Percentiles rank a stretch among this genome's conserved stretches.
Conservation (phyloP, 2,797 vertebrate species). For the Phrynocephalus vlangalii region DNA sequence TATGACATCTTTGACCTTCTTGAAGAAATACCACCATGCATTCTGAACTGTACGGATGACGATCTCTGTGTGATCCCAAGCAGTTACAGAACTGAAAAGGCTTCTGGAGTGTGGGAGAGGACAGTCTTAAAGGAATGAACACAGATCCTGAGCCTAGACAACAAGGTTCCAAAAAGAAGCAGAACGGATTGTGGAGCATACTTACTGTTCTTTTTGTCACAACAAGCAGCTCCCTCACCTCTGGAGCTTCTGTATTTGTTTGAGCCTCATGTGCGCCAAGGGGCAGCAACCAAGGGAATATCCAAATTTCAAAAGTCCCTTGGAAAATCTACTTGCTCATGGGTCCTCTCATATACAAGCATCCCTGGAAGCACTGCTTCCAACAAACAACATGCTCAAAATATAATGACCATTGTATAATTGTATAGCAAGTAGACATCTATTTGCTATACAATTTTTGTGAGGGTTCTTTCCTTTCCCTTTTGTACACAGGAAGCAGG, state of each 20-base stretch:
- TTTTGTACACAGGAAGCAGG: too few species aligned
- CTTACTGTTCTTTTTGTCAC: not conserved
- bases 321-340: not conserved
- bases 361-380: not conserved
- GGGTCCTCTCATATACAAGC: not conserved
- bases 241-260: not conserved
- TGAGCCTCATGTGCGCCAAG: not conserved
- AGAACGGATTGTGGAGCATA: too few species aligned
- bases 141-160: too few species aligned
- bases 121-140: too few species aligned
- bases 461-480: not conserved
- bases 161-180: too few species aligned
- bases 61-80: not conserved
- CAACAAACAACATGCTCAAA: not conserved
- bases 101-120: too few species aligned
- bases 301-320: not conserved
- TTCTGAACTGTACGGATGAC: not conserved
- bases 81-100: too few species aligned
- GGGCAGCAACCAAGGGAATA: not conserved
- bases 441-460: not conserved
- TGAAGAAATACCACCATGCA: not conserved
- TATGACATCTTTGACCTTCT: conserved; percentile 8
- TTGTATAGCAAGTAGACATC: not conserved
- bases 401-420: too few species aligned
- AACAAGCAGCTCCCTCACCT: not conserved